These are phyloP conservation scores for Drosophila chauvacae DNA, from an alignment of 1,140 invertebrate species.

Conservation along the genomic window DNA sequence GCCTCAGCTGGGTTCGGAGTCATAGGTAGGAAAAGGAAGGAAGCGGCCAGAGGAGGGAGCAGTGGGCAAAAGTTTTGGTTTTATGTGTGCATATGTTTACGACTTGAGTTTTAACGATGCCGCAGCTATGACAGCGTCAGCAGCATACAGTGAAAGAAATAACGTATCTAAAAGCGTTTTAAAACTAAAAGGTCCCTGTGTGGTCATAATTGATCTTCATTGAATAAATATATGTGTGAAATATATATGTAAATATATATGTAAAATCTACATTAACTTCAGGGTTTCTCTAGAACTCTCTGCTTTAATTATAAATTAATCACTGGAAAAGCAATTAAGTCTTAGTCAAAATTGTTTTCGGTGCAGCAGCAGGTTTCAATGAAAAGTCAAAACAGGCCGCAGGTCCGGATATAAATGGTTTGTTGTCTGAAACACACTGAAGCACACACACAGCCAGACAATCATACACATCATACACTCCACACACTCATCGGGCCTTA, in stretches of 20 bases:
- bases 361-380: conserved; percentile 69
- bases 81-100: conserved; percentile 57
- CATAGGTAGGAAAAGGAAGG: neutral
- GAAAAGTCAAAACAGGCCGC: conserved; percentile 81
- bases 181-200: too few relatives aligned
- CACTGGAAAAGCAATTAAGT: neutral
- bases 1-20: conserved; percentile 21
- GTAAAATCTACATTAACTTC: neutral
- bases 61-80: conserved; percentile 62
- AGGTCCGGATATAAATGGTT: conserved; percentile 83
- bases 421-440: conserved; percentile 67
- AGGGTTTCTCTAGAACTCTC: neutral
- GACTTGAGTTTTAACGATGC: conserved; percentile 75
- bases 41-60: conserved; percentile 42
- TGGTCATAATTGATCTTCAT: neutral
- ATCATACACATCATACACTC: conserved; percentile 25
- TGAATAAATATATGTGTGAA: too few relatives aligned
- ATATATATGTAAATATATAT: too few relatives aligned
- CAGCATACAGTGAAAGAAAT: conserved; percentile 32
- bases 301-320: neutral
- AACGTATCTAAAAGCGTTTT: neutral
- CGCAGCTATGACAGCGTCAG: conserved; percentile 50
- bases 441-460: conserved; percentile 26
- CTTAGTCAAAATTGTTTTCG: conserved; percentile 20
- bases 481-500: conserved; percentile 69